Evolutionary conservation across 2,888 invertebrate genomes (phyloP).

Genomic region (Pyrgus malvae): DNA sequence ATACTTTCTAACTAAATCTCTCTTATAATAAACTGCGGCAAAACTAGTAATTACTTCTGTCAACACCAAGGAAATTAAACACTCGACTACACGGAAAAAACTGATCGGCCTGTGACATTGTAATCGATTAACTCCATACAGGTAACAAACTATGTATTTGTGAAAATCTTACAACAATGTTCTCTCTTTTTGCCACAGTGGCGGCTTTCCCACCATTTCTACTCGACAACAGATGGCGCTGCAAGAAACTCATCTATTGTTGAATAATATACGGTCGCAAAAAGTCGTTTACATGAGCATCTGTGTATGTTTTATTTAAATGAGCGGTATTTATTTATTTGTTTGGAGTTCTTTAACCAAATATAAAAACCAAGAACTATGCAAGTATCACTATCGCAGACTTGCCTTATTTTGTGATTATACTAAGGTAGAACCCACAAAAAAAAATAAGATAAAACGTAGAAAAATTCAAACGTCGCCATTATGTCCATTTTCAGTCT

Average conservation of each 20-base stretch:
- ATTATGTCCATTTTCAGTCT: no score
- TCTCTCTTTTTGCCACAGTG: constrained; percentile 41
- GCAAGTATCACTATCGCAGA: no score
- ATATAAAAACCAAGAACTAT: no score
- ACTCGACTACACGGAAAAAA: constrained; percentile 9
- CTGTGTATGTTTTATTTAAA: constrained; percentile 1
- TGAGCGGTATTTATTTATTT: not conserved
- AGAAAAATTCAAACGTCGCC: no score
- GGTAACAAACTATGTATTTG: constrained; percentile 32
- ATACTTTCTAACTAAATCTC: no score
- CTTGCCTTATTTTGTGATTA: no score
- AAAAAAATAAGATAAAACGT: no score
- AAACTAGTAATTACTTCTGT: no score
- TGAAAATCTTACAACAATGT: constrained; percentile 42
- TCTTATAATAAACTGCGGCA: no score
- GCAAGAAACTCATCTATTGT: constrained; percentile 42
- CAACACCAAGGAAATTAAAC: constrained; percentile 9
- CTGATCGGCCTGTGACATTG: constrained; percentile 18
- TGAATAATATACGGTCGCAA: constrained; percentile 29
- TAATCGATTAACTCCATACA: constrained; percentile 19
- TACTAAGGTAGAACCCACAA: no score
- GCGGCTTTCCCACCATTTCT: constrained; percentile 59
- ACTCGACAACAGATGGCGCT: constrained; percentile 63
- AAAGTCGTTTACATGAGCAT: constrained; percentile 24
- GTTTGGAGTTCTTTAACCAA: no score